Conservation (phyloP, 2,113 vertebrate species). For the Donacobius atricapilla region DNA sequence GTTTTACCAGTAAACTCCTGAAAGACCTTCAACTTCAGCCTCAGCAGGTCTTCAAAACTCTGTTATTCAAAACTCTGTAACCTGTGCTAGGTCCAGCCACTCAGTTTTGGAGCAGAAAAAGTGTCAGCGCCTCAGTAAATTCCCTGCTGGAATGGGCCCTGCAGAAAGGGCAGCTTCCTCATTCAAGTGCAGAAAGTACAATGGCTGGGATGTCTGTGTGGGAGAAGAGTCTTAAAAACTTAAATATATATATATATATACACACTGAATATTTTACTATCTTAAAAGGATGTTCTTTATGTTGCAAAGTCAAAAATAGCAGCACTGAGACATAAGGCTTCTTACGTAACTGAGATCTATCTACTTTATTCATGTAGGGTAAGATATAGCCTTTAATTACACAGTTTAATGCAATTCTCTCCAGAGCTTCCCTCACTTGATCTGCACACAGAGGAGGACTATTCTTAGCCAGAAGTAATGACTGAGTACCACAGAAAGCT, state of each 20-base stretch:
- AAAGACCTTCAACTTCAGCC: background rate
- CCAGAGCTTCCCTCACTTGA: background rate
- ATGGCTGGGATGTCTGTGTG: background rate
- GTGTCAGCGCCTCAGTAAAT: background rate
- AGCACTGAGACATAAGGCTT: background rate
- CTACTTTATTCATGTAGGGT: background rate
- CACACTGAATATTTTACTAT: background rate
- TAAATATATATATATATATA: background rate
- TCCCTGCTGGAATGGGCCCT: background rate
- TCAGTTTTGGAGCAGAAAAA: background rate
- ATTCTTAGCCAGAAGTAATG: constrained; percentile 1
- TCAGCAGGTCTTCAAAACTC: background rate
- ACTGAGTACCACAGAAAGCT: background rate
- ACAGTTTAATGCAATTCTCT: background rate
- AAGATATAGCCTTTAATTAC: constrained; percentile 7
- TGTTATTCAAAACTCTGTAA: background rate
- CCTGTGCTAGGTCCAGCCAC: background rate
- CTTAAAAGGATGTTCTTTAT: background rate
- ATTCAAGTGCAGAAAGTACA: background rate
- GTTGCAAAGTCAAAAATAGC: constrained; percentile 19
- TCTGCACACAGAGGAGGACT: constrained; percentile 1
- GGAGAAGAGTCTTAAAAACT: background rate
- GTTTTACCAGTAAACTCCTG: background rate
- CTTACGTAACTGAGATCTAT: background rate
- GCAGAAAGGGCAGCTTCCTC: background rate